Conservation (phyloP, 2,113 vertebrate species). For the Percopsis transmontana region DNA sequence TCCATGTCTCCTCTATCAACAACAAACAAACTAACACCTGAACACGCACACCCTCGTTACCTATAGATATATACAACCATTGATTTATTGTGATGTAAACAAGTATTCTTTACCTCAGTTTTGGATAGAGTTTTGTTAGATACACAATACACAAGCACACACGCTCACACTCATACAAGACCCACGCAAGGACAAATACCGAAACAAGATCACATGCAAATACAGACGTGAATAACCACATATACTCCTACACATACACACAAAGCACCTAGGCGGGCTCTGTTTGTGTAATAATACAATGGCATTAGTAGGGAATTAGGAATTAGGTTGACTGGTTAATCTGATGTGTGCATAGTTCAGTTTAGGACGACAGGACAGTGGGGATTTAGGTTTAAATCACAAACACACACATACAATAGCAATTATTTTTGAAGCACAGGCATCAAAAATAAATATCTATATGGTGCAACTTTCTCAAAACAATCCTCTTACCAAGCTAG, state of each 20-base stretch:
- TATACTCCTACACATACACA: background rate
- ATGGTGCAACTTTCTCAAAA: background rate
- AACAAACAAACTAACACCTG: constrained; percentile 10
- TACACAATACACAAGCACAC: background rate
- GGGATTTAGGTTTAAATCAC: background rate
- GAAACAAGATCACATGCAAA: background rate
- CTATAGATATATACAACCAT: too few relatives aligned
- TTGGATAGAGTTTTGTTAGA: background rate
- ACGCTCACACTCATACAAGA: constrained; percentile 6
- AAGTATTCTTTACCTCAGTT: too few relatives aligned
- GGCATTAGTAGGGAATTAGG: constrained; percentile 40
- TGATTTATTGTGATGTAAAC: too few relatives aligned
- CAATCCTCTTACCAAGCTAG: background rate
- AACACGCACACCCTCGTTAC: background rate
- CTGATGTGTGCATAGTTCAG: constrained; percentile 22
- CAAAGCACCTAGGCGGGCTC: background rate
- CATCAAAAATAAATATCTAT: background rate
- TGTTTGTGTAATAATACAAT: constrained; percentile 35
- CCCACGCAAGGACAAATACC: constrained; percentile 22
- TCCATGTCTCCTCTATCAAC: constrained; percentile 4
- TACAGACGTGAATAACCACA: background rate
- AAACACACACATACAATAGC: background rate
- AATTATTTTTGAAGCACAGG: too few relatives aligned
- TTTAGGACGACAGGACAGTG: constrained; percentile 12
- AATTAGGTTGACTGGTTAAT: constrained; percentile 38